Conservation (phyloP, 2,797 vertebrate genomes). For the Aulostomus chinensis region DNA sequence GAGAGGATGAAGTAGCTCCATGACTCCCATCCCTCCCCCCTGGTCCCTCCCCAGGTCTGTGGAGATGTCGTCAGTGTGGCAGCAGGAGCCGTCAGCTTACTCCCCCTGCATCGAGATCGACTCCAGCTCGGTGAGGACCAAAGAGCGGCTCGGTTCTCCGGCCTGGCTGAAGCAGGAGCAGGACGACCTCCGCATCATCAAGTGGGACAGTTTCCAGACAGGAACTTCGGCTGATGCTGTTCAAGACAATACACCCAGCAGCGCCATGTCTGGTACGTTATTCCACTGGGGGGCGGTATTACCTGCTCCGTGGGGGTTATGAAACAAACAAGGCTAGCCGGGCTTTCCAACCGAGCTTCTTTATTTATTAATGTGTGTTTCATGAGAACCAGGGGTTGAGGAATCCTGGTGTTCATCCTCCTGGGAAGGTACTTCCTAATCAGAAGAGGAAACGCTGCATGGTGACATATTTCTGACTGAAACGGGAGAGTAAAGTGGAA, state of each 20-base stretch:
- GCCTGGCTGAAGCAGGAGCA: slow-evolving; percentile 77
- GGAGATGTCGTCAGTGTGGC: slow-evolving; percentile 73
- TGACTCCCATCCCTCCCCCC: neutral
- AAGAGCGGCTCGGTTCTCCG: slow-evolving; percentile 65
- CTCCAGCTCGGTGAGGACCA: slow-evolving; percentile 75
- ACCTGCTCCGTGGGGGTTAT: too few relatives aligned
- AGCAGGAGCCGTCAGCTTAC: slow-evolving; percentile 67
- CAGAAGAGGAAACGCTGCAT: too few relatives aligned
- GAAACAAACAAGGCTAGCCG: too few relatives aligned
- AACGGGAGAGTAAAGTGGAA: too few relatives aligned
- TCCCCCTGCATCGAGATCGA: slow-evolving; percentile 75
- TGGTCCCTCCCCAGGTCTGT: slow-evolving; percentile 13
- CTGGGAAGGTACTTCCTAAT: too few relatives aligned
- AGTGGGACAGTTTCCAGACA: slow-evolving; percentile 68
- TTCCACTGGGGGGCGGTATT: too few relatives aligned
- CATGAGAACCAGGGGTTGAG: too few relatives aligned
- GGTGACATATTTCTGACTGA: too few relatives aligned
- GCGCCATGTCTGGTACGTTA: slow-evolving; percentile 74
- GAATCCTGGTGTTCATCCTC: too few relatives aligned
- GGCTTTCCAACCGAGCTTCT: too few relatives aligned
- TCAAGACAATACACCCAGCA: slow-evolving; percentile 80
- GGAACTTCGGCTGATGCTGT: slow-evolving; percentile 58
- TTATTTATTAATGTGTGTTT: too few relatives aligned
- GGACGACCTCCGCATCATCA: slow-evolving; percentile 68
- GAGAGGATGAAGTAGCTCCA: too few relatives aligned